Conservation (phyloP, 64 coral and sea anemone species). For the Porites australiensis region DNA sequence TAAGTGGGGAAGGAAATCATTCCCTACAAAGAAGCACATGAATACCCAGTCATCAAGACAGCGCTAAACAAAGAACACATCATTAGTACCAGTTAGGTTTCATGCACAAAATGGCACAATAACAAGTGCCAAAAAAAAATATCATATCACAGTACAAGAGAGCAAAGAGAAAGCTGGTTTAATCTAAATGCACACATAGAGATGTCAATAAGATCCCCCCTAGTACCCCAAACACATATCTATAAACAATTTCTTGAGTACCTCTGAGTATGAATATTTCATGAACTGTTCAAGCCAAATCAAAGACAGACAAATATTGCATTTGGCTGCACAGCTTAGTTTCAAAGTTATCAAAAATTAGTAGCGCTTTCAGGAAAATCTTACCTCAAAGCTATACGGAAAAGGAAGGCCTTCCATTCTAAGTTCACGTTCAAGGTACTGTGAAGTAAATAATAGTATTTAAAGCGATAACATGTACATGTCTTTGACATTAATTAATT, state of each 20-base stretch:
- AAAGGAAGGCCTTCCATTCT: conserved; percentile 98
- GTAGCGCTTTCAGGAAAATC: background rate
- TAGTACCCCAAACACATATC: too few species aligned
- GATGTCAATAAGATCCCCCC: too few species aligned
- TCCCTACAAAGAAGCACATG: conserved; percentile 99
- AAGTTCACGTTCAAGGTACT: conserved; percentile 97
- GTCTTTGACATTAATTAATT: background rate
- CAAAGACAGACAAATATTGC: too few species aligned
- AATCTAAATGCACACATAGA: too few species aligned
- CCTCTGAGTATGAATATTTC: too few species aligned
- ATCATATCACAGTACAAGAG: too few species aligned
- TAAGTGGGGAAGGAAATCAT: conserved; percentile 97
- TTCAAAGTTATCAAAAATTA: background rate
- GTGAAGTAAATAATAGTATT: background rate
- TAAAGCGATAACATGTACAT: background rate
- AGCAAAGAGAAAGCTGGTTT: too few species aligned
- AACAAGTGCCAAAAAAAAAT: background rate
- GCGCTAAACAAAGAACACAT: conserved; percentile 70
- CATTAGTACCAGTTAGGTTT: background rate
- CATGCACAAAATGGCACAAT: background rate
- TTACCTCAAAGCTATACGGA: conserved; percentile 96
- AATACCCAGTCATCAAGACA: conserved; percentile 99
- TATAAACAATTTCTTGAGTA: too few species aligned
- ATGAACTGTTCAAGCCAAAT: too few species aligned
- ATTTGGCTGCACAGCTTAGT: too few species aligned